These are phyloP conservation scores for Lepilemur septentrionalis DNA, from an alignment of 2,797 vertebrate species.

Conservation along the genomic window DNA sequence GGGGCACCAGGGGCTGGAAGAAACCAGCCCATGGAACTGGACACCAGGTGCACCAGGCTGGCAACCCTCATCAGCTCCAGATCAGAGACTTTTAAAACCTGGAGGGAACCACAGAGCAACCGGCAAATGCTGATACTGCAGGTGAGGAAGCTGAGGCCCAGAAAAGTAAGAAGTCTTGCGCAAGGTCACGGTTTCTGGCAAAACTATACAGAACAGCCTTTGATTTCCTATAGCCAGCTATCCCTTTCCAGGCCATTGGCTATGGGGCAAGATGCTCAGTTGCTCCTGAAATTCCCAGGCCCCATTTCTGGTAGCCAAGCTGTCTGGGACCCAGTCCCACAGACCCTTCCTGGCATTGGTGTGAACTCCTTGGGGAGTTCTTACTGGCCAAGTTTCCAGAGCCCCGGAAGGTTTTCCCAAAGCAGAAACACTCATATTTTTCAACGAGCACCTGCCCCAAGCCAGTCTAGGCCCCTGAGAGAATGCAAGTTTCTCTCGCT, in stretches of 20 bases:
- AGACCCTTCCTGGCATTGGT: slow-evolving; percentile 5
- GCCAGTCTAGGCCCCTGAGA: background rate
- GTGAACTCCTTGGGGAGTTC: background rate
- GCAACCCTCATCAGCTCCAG: background rate
- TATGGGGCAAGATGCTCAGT: background rate
- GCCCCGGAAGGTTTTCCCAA: background rate
- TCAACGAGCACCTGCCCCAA: background rate
- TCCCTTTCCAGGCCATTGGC: slow-evolving; percentile 27
- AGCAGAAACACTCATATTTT: background rate
- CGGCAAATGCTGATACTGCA: slow-evolving; percentile 27
- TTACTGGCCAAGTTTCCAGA: slow-evolving; percentile 36
- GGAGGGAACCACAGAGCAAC: slow-evolving; percentile 6
- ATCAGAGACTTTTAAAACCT: slow-evolving; percentile 29
- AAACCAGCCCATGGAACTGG: background rate
- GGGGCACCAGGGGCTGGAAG: background rate
- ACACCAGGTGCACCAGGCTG: background rate
- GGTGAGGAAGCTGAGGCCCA: slow-evolving; percentile 37
- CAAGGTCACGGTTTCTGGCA: slow-evolving; percentile 47
- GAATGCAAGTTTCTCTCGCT: slow-evolving; percentile 8
- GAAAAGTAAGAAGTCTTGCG: slow-evolving; percentile 10
- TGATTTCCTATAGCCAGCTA: background rate
- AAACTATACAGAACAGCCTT: slow-evolving; percentile 28
- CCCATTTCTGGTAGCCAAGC: slow-evolving; percentile 13
- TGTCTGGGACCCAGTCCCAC: slow-evolving; percentile 10
- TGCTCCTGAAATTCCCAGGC: slow-evolving; percentile 26